These are phyloP conservation scores for Pteromalus puparum DNA, from an alignment of 1,140 invertebrate genomes.

Conservation along the genomic window DNA sequence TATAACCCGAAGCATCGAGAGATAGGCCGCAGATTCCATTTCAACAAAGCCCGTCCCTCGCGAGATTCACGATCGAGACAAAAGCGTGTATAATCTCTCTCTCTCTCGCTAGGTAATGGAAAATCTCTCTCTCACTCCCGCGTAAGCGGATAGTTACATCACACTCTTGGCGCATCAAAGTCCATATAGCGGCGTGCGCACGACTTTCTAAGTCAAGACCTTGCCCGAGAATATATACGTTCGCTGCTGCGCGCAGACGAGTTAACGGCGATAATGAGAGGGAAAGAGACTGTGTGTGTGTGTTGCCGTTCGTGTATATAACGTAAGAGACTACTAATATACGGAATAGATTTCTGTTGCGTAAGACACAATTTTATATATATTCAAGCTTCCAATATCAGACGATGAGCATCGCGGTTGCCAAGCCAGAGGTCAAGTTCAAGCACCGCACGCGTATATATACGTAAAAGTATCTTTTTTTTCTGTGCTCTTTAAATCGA, in stretches of 20 bases:
- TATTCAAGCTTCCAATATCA: neutral
- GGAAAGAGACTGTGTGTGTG: neutral
- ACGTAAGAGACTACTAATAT: too few species aligned
- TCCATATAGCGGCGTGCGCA: neutral
- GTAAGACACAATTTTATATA: neutral
- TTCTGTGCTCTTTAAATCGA: neutral
- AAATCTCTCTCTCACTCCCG: neutral
- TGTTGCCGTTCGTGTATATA: neutral
- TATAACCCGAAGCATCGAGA: too few species aligned
- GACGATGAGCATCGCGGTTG: neutral
- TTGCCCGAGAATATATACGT: constrained; percentile 4
- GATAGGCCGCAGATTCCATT: neutral
- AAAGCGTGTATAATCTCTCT: neutral
- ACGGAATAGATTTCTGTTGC: neutral
- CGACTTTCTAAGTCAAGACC: constrained; percentile 40
- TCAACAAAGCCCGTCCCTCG: neutral
- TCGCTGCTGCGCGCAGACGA: neutral
- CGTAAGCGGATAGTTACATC: neutral
- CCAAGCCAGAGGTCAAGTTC: neutral
- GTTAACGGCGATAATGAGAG: constrained; percentile 27
- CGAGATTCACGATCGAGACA: constrained; percentile 7
- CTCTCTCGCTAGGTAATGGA: neutral
- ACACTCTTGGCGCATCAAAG: neutral
- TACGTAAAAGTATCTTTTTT: neutral
- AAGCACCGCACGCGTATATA: neutral